A percentile compares a stretch with the other conserved stretches of the same genome.
These are phyloP conservation scores for Eupeodes corollae DNA, from an alignment of 1,140 invertebrate genomes.

Conservation along the genomic window DNA sequence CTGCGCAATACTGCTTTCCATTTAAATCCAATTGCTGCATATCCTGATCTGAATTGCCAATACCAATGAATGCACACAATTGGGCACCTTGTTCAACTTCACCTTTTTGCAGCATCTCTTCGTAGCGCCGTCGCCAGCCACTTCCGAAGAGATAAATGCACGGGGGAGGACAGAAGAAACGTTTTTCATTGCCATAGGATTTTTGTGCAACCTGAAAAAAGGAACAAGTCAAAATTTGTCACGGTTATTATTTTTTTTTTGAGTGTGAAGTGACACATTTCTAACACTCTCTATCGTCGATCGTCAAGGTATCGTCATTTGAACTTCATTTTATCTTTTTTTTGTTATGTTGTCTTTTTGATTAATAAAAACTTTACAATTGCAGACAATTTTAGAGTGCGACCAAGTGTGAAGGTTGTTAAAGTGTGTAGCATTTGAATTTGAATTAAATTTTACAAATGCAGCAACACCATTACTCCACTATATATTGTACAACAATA, in stretches of 20 bases:
- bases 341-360: no score
- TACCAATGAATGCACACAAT: constrained; percentile 95
- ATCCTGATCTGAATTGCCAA: constrained; percentile 96
- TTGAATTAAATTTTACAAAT: no score
- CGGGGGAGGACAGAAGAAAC: constrained; percentile 98
- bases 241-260: background rate
- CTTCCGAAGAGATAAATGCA: constrained; percentile 97
- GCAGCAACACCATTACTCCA: no score
- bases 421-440: no score
- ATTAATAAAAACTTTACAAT: background rate
- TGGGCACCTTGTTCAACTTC: constrained; percentile 83
- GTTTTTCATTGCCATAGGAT: constrained; percentile 98
- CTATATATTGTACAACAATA: no score
- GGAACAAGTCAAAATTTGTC: background rate
- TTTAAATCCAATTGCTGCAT: constrained; percentile 97
- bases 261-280: background rate
- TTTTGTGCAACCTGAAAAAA: constrained; percentile 77
- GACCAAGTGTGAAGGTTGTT: constrained; percentile 30
- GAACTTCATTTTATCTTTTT: no score
- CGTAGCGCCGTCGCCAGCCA: constrained; percentile 89
- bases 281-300: background rate
- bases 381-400: constrained; percentile 20
- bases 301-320: background rate
- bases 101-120: constrained; percentile 78
- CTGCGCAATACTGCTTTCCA: constrained; percentile 95